These are phyloP conservation scores for Ictalurus furcatus DNA, from an alignment of 2,113 vertebrate species.

Conservation along the genomic window DNA sequence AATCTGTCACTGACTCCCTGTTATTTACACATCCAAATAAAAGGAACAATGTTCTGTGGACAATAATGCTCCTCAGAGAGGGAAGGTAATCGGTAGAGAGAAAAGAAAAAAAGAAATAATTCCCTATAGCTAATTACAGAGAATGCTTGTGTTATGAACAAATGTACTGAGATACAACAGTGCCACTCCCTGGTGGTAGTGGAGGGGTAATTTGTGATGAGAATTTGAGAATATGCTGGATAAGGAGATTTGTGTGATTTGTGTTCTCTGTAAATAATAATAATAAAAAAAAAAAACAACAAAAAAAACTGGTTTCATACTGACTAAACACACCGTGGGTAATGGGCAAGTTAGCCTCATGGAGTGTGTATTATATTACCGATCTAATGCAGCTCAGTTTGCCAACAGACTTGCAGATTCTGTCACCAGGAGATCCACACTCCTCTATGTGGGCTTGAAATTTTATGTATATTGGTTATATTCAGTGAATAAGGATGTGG, in stretches of 20 bases:
- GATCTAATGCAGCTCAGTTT: background rate
- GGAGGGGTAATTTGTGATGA: background rate
- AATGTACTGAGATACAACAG: constrained; percentile 3
- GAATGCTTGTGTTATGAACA: background rate
- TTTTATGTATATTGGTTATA: background rate
- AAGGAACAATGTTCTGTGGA: background rate
- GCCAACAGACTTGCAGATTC: background rate
- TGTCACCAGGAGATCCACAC: background rate
- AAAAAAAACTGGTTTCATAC: background rate
- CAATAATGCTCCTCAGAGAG: background rate
- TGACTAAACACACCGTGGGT: background rate
- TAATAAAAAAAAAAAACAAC: background rate
- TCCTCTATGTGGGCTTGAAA: background rate
- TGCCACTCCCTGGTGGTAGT: background rate
- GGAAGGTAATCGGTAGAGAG: background rate
- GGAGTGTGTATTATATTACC: background rate
- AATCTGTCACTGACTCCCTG: constrained; percentile 52
- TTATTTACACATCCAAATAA: background rate
- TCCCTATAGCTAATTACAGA: background rate
- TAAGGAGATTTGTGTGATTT: background rate
- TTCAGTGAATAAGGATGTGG: background rate
- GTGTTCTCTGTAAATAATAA: background rate
- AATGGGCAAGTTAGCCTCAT: background rate
- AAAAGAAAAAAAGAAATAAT: background rate
- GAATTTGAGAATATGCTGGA: background rate